These are phyloP conservation scores for Myotis findleyi DNA, from an alignment of 2,797 vertebrate genomes.

Conservation along the genomic window DNA sequence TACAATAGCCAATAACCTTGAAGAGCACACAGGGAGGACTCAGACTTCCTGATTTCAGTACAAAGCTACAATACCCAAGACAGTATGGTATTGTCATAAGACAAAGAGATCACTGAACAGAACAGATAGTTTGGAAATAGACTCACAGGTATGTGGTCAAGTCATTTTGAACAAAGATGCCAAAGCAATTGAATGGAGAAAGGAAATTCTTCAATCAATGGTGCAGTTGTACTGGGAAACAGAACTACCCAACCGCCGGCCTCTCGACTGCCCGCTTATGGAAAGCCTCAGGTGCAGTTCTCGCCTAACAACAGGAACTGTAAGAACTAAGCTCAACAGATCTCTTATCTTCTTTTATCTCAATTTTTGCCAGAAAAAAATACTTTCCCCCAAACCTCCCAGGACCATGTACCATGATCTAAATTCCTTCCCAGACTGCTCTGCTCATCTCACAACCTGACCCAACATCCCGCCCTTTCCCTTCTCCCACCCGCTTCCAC, in stretches of 20 bases:
- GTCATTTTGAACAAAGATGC: conserved; percentile 6
- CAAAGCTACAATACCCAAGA: neutral
- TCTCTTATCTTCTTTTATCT: neutral
- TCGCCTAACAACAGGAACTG: neutral
- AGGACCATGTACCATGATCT: neutral
- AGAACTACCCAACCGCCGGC: neutral
- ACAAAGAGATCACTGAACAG: neutral
- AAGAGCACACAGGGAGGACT: neutral
- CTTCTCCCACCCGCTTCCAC: neutral
- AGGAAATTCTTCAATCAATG: neutral
- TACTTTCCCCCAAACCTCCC: neutral
- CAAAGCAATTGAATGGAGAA: conserved; percentile 21
- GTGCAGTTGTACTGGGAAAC: neutral
- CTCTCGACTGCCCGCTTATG: neutral
- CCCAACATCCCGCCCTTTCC: neutral
- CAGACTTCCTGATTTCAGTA: neutral
- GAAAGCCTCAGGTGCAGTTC: neutral
- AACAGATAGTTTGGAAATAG: neutral
- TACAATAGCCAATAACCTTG: neutral
- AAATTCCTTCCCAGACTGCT: neutral
- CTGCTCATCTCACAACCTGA: neutral
- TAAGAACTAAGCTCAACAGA: neutral
- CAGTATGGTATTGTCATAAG: neutral
- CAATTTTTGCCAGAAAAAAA: neutral
- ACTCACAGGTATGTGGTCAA: neutral